phyloP scores from a whole-genome alignment of 1,140 invertebrate species.

The Drosophila setifemur region DNA sequence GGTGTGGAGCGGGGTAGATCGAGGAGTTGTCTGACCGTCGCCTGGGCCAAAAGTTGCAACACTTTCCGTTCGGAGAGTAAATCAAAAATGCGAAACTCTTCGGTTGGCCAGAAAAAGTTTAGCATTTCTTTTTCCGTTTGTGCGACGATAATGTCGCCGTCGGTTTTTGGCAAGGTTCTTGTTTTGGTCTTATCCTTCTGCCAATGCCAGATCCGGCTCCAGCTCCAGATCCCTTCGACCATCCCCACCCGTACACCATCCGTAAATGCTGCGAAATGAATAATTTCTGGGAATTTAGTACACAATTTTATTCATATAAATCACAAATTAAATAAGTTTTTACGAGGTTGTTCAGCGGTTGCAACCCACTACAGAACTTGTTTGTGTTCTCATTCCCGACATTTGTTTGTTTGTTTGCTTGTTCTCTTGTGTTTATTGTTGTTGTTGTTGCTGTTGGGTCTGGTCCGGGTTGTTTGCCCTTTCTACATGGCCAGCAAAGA shows the following conservation, averaged over 20 bases:
- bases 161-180: slow-evolving; percentile 25
- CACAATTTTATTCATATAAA: slow-evolving; percentile 80
- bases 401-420: slow-evolving; percentile 20
- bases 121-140: slow-evolving; percentile 28
- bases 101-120: slow-evolving; percentile 53
- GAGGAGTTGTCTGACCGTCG: slow-evolving; percentile 10
- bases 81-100: slow-evolving; percentile 73
- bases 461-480: neutral
- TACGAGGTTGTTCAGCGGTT: slow-evolving; percentile 77
- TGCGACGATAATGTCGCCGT: neutral
- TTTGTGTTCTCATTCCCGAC: slow-evolving; percentile 58
- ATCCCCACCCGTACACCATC: slow-evolving; percentile 18
- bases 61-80: slow-evolving; percentile 45
- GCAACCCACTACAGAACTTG: slow-evolving; percentile 73
- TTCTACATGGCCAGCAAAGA: slow-evolving; percentile 12
- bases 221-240: too few relatives aligned
- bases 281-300: slow-evolving; percentile 78
- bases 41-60: slow-evolving; percentile 55
- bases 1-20: neutral
- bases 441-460: neutral
- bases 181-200: slow-evolving; percentile 13
- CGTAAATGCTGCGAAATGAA: slow-evolving; percentile 65
- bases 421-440: neutral
- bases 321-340: slow-evolving; percentile 81
- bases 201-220: neutral